phyloP scores from a whole-genome alignment of 2,888 invertebrate genomes.

The Calameuta idolon region DNA sequence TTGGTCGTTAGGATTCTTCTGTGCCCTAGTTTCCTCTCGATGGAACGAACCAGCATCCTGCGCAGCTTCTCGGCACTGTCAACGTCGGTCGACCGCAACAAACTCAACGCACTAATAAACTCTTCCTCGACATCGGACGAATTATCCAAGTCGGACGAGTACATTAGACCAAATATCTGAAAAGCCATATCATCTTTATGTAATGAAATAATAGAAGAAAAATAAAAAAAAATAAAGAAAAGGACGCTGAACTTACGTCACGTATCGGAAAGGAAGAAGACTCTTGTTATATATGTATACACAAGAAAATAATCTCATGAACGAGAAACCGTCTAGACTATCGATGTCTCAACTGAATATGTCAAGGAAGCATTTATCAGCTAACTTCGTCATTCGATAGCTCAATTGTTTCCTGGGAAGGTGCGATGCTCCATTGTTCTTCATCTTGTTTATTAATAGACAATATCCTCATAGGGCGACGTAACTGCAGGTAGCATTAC shows the following conservation, averaged over 20 bases:
- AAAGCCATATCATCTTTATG: neutral
- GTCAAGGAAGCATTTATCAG: slow-evolving; percentile 28
- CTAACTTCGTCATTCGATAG: slow-evolving; percentile 28
- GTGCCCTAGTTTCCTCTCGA: slow-evolving; percentile 37
- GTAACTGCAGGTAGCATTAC: neutral
- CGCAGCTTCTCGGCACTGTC: slow-evolving; percentile 48
- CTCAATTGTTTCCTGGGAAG: slow-evolving; percentile 34
- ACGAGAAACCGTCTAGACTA: neutral
- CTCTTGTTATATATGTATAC: neutral
- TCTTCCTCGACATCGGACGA: slow-evolving; percentile 37
- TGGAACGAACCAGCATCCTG: slow-evolving; percentile 40
- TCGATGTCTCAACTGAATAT: neutral
- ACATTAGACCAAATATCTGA: slow-evolving; percentile 27
- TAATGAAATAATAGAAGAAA: neutral
- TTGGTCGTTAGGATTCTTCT: slow-evolving; percentile 1
- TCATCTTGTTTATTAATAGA: slow-evolving; percentile 12
- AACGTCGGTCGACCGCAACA: slow-evolving; percentile 47
- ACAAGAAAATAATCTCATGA: neutral
- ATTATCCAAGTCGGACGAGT: slow-evolving; percentile 31
- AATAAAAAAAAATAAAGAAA: neutral
- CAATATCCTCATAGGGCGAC: neutral
- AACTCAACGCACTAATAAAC: slow-evolving; percentile 43
- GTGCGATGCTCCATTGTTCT: slow-evolving; percentile 39
- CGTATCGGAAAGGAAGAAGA: neutral
- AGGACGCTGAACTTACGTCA: neutral